Evolutionary conservation across 2,888 invertebrate genomes (phyloP), one percentile per base, ranked within the genome.

Genomic region (Folsomia manolachei): DNA sequence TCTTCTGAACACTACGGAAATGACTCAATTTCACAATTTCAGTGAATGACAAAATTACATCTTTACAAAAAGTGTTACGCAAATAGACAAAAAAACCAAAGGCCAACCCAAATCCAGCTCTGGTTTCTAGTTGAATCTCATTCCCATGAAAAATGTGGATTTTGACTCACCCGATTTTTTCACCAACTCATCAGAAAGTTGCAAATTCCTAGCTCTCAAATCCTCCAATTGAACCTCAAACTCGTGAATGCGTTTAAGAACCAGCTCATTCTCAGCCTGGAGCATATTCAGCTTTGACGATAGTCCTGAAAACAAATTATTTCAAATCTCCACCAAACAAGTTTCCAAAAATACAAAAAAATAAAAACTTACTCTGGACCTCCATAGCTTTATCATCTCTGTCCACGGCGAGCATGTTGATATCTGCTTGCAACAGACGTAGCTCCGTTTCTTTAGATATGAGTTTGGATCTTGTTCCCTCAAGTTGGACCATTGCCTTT

Each of bases 211-310:
- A 71, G 85, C 84, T 81, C 88, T 87, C 78, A 88, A 88, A 0
- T 86, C 87, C 1, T 85, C 81, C 39, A 90, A 83, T 76, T 90
- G 89, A 25, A 87, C 87, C 82, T 90, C 89, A 75, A 90, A 82
- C 1, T 87, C 87, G 25, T 87, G 84, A 79, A 90, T 86, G 72
- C 87, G 85, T 81, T 88, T 87, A 23, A 88, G 84, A 26, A 88
- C 86, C 77, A 87, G 83, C 82, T 90, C 90, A 1, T 89, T 88
- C 83, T 90, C 90, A 80, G 89, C 90, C 83, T 88, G 87, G 0
- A 90, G 88, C n/a, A 88, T 86, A 76, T 87, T 87, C 21, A 90
- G 83, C 81, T 89, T 89, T 81, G 87, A 86, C 85, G 89, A 88
- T 79, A 90, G 83, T 73, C 88, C 90, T 90, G 73, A 19, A 66